Conservation (phyloP, 2,113 vertebrate species). For the Sardina pilchardus region DNA sequence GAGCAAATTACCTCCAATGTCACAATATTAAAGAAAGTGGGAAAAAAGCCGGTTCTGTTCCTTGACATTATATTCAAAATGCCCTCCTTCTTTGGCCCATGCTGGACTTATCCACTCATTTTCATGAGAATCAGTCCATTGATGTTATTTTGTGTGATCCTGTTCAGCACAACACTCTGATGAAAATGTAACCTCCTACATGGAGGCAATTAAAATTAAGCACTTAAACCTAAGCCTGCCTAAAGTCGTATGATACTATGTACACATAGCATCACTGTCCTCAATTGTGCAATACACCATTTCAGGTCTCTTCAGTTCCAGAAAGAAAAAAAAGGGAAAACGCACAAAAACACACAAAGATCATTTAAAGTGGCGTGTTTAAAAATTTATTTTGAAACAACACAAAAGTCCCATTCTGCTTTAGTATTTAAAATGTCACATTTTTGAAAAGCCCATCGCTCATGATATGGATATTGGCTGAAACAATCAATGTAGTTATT, state of each 20-base stretch:
- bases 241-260: background rate
- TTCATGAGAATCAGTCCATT: too few species aligned
- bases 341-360: background rate
- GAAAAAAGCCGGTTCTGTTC: too few species aligned
- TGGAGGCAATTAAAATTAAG: too few species aligned
- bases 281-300: background rate
- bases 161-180: too few species aligned
- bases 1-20: background rate
- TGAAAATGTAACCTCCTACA: too few species aligned
- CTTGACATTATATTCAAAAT: too few species aligned
- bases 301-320: background rate
- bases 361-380: background rate
- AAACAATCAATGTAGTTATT: background rate
- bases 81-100: too few species aligned
- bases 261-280: background rate
- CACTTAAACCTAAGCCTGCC: too few species aligned
- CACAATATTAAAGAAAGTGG: too few species aligned
- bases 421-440: background rate
- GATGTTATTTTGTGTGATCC: too few species aligned
- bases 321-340: background rate
- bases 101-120: too few species aligned
- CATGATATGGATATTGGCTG: background rate
- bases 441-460: background rate
- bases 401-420: background rate
- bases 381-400: conserved; percentile 9